Evolutionary conservation across 2,797 vertebrate genomes (phyloP), one percentile per base, ranked within the genome.

Genomic region (Podarcis siculus): DNA sequence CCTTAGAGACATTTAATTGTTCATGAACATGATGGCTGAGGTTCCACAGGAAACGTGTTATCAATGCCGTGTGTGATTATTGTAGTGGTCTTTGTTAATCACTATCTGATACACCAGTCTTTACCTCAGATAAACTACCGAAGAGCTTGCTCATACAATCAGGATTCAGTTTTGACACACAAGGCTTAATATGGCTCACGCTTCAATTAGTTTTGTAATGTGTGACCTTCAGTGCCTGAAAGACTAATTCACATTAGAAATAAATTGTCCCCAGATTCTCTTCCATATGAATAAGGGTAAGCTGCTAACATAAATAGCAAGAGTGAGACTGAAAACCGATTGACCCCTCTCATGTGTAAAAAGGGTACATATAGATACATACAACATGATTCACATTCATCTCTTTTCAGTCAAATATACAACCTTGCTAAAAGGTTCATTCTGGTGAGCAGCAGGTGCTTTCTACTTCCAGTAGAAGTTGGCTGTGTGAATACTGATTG

Each of bases 1-100:
- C 67, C 39, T 25, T n/a, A 76, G 72, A 82, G 84, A 32, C 39
- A 30, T 89, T 81, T 64, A 64, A 64, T 61, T 83, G 82, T 88
- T 84, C 72, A 45, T 64, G 49, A 21, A 64, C n/a, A n/a, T 21
- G 55, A 8, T 64, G 71, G 35, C 25, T 37, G 42, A 88, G 12
- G 30, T 78, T 80, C 27, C 82, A 39, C 17, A 3, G 30, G 12
- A 13, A 79, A 66, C 30, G 23, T 32, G 35, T 32, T 45, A 37
- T 1, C 37, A n/a, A 1, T 55, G 35, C 39, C 45, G 64, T 42
- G 30, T 42, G 35, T 73, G 55, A 15, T 78, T 32, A 66, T 27
- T 23, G 42, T 32, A 78, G 61, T 5, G 3, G 12, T 39, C 35
- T 37, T 27, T 55, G 49, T 32, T 81, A 83, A 71, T 61, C 3